phyloP scores from a whole-genome alignment of 2,888 invertebrate genomes.

The Rambutsinella grinnellia region DNA sequence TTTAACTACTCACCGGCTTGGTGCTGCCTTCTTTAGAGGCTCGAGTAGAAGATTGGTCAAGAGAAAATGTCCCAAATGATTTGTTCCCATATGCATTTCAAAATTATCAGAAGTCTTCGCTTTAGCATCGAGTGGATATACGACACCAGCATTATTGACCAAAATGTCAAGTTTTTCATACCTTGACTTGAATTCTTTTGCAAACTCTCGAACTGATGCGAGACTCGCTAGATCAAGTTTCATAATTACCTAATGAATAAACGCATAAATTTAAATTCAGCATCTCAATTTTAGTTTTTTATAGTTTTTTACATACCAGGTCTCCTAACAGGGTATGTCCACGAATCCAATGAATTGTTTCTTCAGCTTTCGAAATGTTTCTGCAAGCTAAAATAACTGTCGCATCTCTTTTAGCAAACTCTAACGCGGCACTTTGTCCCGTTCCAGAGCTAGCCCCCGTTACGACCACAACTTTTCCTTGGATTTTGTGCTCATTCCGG shows the following conservation, averaged over 20 bases:
- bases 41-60: conserved; percentile 83
- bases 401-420: conserved; percentile 67
- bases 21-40: conserved; percentile 75
- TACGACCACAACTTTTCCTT: conserved; percentile 68
- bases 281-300: neutral
- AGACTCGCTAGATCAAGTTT: conserved; percentile 82
- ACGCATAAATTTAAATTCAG: conserved; percentile 18
- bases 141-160: conserved; percentile 67
- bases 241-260: conserved; percentile 83
- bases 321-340: conserved; percentile 69
- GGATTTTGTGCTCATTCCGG: no score
- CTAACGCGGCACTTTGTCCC: conserved; percentile 67
- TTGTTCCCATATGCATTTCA: conserved; percentile 85
- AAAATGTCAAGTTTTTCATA: conserved; percentile 71
- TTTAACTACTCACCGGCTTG: conserved; percentile 75
- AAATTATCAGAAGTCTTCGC: conserved; percentile 79
- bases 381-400: conserved; percentile 68
- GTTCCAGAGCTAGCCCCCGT: conserved; percentile 70
- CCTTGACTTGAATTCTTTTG: no score
- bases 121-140: conserved; percentile 23
- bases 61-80: conserved; percentile 87
- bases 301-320: conserved; percentile 66
- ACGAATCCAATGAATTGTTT: conserved; percentile 68
- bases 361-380: conserved; percentile 61
- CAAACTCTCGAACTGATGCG: conserved; percentile 80